Base-by-base conservation (phyloP, 1,140 invertebrate species). In the Drosophila rufa region DNA sequence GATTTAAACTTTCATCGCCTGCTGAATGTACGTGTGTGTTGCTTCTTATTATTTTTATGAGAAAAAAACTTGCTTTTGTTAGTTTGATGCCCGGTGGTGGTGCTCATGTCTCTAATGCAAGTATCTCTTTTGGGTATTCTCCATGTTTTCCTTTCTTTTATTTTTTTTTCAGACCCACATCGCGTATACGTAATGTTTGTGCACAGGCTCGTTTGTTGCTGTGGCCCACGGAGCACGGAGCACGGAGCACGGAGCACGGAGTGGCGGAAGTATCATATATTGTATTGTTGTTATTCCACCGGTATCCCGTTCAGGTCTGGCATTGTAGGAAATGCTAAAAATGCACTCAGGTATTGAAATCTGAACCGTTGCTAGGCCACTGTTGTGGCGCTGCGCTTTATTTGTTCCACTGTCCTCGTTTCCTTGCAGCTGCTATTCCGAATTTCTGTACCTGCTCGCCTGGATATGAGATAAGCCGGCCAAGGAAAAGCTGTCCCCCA, bases 281-380 rank as follows among this genome's bases (percentile, higher is more conserved):
- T 61, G 56, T 69, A 78, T 78, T 69, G 74, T 61, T 77, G 75
- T 45, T 76, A 68, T 65, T 58, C 61, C 47, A 36, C 43, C 48
- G 46, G 64, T 60, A 62, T 82, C 75, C 46, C 19, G 57, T 66
- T 65, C 38, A 57, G 69, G 43, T 61, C 36, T 79, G 73, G 55
- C 53, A 75, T 55, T 73, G 80, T 55, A 84, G 80, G 74, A 87
- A 87, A 87, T 87, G 84, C 76, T 76, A 80, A 80, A 84, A 89
- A 87, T 89, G 78, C 84, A 89, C 84, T 80, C 80, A 89, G 84
- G 68, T 87, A 87, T 80, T 87, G 84, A 79, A 86, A 86, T 86
- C 75, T 79, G 66, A 65, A 62, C 40, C 64, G 50, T 53, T 17
- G 64, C 55, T 57, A 19, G 47, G 64, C 38, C 42, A 58, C 51